Conservation (phyloP, 2,888 invertebrate species). For the Lymantria monacha region DNA sequence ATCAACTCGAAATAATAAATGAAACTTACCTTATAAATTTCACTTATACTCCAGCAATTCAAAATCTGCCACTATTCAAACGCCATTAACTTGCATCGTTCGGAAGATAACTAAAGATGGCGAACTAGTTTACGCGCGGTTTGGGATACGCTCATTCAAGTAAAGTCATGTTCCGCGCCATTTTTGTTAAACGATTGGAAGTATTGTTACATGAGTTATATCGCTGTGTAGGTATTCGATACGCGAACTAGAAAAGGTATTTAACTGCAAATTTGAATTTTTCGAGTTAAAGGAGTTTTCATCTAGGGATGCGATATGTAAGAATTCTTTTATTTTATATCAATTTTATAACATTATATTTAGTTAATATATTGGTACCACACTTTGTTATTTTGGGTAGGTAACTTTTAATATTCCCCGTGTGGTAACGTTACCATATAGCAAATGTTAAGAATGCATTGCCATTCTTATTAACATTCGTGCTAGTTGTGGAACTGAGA, state of each 20-base stretch:
- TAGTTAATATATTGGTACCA: no score
- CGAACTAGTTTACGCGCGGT: not conserved
- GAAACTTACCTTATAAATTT: no score
- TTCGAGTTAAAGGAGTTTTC: slow-evolving; percentile 2
- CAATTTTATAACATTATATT: no score
- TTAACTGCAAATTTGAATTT: slow-evolving; percentile 1
- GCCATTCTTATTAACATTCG: no score
- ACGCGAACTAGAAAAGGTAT: not conserved
- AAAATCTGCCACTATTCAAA: slow-evolving; percentile 3
- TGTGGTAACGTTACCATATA: no score
- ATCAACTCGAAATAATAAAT: slow-evolving; percentile 7
- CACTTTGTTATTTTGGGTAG: no score
- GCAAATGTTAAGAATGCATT: no score
- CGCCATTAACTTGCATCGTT: not conserved
- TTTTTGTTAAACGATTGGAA: slow-evolving; percentile 5
- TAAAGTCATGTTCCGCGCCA: slow-evolving; percentile 1
- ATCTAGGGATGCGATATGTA: not conserved
- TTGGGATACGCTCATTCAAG: no score
- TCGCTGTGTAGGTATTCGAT: not conserved
- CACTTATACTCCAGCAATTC: slow-evolving; percentile 2
- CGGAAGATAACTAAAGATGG: not conserved
- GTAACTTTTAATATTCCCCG: no score
- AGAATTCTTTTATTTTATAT: no score
- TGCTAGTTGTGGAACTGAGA: no score
- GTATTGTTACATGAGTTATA: no score